Evolutionary conservation across 1,140 invertebrate species (phyloP).

Genomic region (Pristionchus pacificus): DNA sequence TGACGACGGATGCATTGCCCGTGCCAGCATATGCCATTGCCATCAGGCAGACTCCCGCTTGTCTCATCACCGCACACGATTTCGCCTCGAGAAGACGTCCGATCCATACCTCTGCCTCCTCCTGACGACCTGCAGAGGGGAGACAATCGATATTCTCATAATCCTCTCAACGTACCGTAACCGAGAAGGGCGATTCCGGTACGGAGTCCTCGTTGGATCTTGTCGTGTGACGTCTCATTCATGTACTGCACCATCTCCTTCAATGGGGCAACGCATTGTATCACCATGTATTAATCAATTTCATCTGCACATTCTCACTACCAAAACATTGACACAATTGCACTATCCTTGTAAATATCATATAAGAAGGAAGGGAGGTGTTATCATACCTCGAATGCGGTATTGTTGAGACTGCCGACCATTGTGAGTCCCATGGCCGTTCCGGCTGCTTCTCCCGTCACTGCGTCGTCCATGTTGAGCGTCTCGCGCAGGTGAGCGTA

Average conservation of each 20-base stretch:
- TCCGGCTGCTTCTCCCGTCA: slow-evolving; percentile 89
- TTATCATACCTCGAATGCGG: too few species aligned
- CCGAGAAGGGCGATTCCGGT: slow-evolving; percentile 91
- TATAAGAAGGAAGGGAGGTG: background rate
- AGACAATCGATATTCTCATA: background rate
- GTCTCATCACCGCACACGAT: slow-evolving; percentile 71
- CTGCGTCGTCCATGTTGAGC: slow-evolving; percentile 96
- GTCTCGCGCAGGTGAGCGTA: slow-evolving; percentile 94
- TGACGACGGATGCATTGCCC: slow-evolving; percentile 90
- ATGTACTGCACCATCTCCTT: slow-evolving; percentile 65
- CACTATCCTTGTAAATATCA: background rate
- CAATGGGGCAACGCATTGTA: slow-evolving; percentile 30
- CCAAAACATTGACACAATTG: background rate
- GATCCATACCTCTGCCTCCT: slow-evolving; percentile 78
- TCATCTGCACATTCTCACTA: too few species aligned
- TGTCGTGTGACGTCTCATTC: slow-evolving; percentile 93
- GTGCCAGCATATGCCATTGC: slow-evolving; percentile 98
- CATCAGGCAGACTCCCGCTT: slow-evolving; percentile 93
- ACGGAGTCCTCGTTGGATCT: slow-evolving; percentile 83
- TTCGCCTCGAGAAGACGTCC: slow-evolving; percentile 75
- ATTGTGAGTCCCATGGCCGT: slow-evolving; percentile 97
- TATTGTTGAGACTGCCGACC: slow-evolving; percentile 67
- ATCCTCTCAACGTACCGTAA: slow-evolving; percentile 66
- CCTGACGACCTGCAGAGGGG: slow-evolving; percentile 68
- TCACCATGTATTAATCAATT: too few species aligned